Evolutionary conservation across 1,140 invertebrate genomes (phyloP).

Genomic region (Scaptomyza hsui): DNA sequence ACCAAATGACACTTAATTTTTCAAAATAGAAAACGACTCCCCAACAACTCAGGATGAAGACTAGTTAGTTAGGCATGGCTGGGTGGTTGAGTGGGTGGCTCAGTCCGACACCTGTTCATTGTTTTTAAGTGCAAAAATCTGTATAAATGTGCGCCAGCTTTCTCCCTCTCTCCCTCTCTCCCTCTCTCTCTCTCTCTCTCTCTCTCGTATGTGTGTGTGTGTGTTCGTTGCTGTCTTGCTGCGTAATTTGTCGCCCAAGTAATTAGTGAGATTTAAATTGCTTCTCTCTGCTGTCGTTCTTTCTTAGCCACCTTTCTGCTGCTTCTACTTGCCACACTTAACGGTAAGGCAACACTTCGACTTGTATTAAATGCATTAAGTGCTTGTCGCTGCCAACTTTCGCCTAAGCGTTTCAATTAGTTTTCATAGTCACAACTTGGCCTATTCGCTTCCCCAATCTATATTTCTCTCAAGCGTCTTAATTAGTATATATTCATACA

Average conservation of each 20-base stretch:
- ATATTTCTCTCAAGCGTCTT: neutral
- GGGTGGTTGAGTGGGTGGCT: neutral
- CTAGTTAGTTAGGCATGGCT: neutral
- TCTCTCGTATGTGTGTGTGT: neutral
- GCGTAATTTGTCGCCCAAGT: conserved; percentile 83
- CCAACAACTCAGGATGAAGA: neutral
- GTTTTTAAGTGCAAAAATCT: conserved; percentile 40
- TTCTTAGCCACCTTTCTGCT: neutral
- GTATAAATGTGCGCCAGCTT: conserved; percentile 14
- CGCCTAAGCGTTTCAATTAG: conserved; percentile 80
- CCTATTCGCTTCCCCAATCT: neutral
- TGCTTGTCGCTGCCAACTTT: conserved; percentile 70
- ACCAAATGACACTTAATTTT: conserved; percentile 77
- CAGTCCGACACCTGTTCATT: conserved; percentile 43
- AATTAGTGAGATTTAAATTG: conserved; percentile 84
- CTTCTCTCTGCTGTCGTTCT: conserved; percentile 54
- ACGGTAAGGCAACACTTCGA: conserved; percentile 58
- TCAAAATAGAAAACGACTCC: conserved; percentile 60
- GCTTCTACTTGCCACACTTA: conserved; percentile 24
- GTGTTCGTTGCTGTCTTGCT: conserved; percentile 25
- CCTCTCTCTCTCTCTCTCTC: no score
- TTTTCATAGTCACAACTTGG: conserved; percentile 65
- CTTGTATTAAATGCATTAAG: conserved; percentile 80
- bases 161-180: no score
- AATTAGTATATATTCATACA: conserved; percentile 12